A percentile compares a stretch with the other conserved stretches of the same genome.
These are phyloP conservation scores for Leptestheria dahalacensis DNA, from an alignment of 1,140 invertebrate species.

Conservation along the genomic window DNA sequence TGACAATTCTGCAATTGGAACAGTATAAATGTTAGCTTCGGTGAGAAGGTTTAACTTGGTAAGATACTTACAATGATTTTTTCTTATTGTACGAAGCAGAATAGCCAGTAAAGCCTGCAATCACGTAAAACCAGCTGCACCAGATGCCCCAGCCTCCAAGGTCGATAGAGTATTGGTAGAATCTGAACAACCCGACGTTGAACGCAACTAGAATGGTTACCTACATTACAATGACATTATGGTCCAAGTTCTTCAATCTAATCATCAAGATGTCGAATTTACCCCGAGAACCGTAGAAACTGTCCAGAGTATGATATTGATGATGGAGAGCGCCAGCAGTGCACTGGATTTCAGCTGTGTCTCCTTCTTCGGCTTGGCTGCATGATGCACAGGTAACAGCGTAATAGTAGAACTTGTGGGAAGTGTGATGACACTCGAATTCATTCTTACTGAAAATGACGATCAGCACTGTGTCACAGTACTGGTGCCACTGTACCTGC, in stretches of 20 bases:
- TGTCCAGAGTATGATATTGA: not conserved
- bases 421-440: too few relatives aligned
- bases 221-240: not conserved
- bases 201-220: not conserved
- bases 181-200: not conserved
- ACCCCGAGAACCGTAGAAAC: not conserved
- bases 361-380: not conserved
- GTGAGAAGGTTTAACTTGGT: not conserved
- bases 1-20: not conserved
- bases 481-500: too few relatives aligned
- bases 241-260: not conserved
- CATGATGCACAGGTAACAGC: too few relatives aligned
- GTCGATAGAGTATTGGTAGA: not conserved
- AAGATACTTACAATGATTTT: not conserved
- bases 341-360: not conserved
- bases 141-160: not conserved
- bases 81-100: not conserved
- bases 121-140: not conserved
- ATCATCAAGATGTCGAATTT: not conserved
- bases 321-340: not conserved
- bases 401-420: too few relatives aligned
- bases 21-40: not conserved
- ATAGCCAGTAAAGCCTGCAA: not conserved
- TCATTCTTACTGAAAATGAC: too few relatives aligned
- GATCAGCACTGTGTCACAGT: too few relatives aligned